phyloP scores from a whole-genome alignment of 30 jellyfish, hydroid and myxozoan species.

The Aurelia sp. region DNA sequence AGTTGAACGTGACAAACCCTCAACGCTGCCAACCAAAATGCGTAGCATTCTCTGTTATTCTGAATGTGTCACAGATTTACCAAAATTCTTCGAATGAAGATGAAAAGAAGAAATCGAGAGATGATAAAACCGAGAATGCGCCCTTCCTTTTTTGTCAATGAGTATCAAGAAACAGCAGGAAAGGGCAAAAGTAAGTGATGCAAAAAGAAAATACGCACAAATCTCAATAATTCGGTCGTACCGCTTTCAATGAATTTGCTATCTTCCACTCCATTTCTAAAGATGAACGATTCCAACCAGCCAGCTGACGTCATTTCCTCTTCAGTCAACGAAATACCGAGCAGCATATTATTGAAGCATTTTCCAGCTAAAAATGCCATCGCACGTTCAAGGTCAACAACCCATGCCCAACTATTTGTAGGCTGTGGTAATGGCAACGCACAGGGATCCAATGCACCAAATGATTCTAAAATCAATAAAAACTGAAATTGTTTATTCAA shows the following conservation, averaged over 20 bases:
- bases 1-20: too few relatives aligned
- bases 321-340: constrained; percentile 17
- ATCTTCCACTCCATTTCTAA: constrained; percentile 69
- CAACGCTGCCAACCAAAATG: too few relatives aligned
- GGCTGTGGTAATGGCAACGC: constrained; percentile 61
- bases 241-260: constrained; percentile 1
- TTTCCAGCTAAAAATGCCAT: constrained; percentile 73
- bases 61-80: neutral
- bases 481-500: neutral
- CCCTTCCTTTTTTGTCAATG: neutral
- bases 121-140: neutral
- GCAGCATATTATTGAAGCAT: constrained; percentile 63
- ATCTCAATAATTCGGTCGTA: neutral
- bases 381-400: constrained; percentile 74
- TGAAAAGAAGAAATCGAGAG: neutral
- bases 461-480: constrained; percentile 28
- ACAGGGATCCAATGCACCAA: constrained; percentile 68
- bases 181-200: neutral
- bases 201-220: neutral
- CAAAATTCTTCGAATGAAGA: neutral
- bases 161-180: neutral
- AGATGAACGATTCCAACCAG: constrained; percentile 66
- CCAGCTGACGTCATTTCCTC: constrained; percentile 53
- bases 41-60: too few relatives aligned
- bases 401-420: constrained; percentile 85